Percentiles rank a stretch among this genome's conserved stretches.
These are phyloP conservation scores for Chlorospingus flavigularis DNA, from an alignment of 2,797 vertebrate genomes.

Conservation along the genomic window DNA sequence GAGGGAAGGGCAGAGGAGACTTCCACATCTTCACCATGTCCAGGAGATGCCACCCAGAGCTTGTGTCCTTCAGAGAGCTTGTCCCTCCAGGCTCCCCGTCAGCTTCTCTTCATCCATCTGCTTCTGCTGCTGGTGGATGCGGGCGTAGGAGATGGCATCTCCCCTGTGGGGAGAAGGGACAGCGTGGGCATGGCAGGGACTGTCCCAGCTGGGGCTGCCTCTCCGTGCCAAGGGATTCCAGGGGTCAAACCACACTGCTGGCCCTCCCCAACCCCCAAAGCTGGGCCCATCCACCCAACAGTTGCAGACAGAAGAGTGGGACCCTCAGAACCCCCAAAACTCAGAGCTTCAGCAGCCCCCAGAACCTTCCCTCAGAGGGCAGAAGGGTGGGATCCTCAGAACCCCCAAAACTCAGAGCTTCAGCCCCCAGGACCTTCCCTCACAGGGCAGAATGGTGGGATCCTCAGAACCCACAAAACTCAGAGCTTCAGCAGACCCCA, in stretches of 20 bases:
- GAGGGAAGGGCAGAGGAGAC: background rate
- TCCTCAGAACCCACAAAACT: too few species aligned
- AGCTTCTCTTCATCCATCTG: slow-evolving; percentile 87
- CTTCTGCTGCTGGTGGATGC: slow-evolving; percentile 92
- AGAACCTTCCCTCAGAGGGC: background rate
- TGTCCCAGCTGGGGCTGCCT: background rate
- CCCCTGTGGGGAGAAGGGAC: slow-evolving; percentile 78
- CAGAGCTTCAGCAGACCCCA: too few species aligned
- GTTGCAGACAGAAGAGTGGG: background rate
- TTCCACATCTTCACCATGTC: background rate
- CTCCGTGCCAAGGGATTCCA: background rate
- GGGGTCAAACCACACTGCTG: background rate
- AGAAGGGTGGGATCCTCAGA: too few species aligned
- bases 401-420: too few species aligned
- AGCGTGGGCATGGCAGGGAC: background rate
- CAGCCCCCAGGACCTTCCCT: too few species aligned
- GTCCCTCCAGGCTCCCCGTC: slow-evolving; percentile 72
- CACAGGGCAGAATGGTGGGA: too few species aligned
- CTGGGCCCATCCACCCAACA: background rate
- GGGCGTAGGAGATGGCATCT: slow-evolving; percentile 89
- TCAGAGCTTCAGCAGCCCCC: background rate
- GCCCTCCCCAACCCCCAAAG: background rate
- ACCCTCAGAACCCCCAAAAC: background rate
- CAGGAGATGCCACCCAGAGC: accelerated
- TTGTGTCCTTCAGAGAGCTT: slow-evolving; percentile 68